A percentile compares a stretch with the other conserved stretches of the same genome.
These are phyloP conservation scores for Sander lucioperca DNA, from an alignment of 2,113 vertebrate genomes.

Conservation along the genomic window DNA sequence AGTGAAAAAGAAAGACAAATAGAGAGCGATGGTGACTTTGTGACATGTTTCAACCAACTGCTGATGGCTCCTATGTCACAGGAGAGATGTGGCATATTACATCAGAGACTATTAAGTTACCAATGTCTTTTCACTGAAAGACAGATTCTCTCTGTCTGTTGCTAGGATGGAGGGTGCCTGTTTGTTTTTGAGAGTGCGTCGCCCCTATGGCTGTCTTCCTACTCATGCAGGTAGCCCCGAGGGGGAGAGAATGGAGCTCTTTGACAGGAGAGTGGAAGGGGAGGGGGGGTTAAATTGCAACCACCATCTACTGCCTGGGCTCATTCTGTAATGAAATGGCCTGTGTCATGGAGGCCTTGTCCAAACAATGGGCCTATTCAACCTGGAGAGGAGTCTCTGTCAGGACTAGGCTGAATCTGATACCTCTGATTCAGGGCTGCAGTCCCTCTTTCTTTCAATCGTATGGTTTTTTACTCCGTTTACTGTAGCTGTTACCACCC, in stretches of 20 bases:
- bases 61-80: constrained; percentile 48
- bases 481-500: constrained; percentile 30
- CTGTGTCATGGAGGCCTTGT: constrained; percentile 81
- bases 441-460: constrained; percentile 52
- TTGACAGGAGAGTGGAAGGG: constrained; percentile 63
- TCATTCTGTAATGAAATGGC: constrained; percentile 83
- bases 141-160: constrained; percentile 48
- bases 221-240: constrained; percentile 74
- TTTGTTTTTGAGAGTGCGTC: constrained; percentile 73
- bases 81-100: constrained; percentile 63
- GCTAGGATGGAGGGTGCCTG: constrained; percentile 66
- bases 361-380: constrained; percentile 85
- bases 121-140: constrained; percentile 48
- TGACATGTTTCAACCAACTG: constrained; percentile 36
- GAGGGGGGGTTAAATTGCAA: constrained; percentile 69
- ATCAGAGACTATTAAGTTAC: constrained; percentile 72
- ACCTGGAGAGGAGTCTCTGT: constrained; percentile 76
- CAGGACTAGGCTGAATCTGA: constrained; percentile 78
- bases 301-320: constrained; percentile 70
- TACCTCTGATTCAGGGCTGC: constrained; percentile 80
- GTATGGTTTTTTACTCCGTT: constrained; percentile 40
- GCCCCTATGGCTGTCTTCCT: constrained; percentile 73
- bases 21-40: not conserved
- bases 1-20: constrained; percentile 4
- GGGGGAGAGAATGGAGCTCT: constrained; percentile 75